phyloP scores from a whole-genome alignment of 2,888 invertebrate genomes.

The Thumatha senex region DNA sequence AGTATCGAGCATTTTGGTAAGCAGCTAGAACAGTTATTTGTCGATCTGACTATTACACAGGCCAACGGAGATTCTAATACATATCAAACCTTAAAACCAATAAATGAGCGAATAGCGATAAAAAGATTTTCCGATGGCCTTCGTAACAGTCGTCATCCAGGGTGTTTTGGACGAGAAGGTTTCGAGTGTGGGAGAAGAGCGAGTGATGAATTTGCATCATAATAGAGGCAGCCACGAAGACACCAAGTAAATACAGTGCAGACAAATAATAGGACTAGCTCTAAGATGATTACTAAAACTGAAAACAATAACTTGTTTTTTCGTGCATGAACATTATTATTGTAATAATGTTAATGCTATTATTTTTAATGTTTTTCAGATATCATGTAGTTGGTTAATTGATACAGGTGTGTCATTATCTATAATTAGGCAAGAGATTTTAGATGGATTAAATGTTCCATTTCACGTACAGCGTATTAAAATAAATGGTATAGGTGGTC shows the following conservation, averaged over 20 bases:
- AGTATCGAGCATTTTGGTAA: no score
- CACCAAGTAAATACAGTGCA: neutral
- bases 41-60: no score
- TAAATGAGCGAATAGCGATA: no score
- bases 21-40: no score
- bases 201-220: neutral
- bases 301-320: conserved; percentile 5
- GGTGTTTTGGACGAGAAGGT: neutral
- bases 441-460: neutral
- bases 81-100: no score
- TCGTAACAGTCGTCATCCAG: conserved; percentile 12
- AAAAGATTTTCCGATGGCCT: conserved; percentile 5
- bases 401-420: conserved; percentile 17
- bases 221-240: neutral
- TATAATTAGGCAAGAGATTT: conserved; percentile 5
- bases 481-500: neutral
- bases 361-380: conserved; percentile 2
- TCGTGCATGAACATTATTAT: conserved; percentile 7
- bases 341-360: conserved; percentile 11
- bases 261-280: neutral
- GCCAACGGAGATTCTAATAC: no score
- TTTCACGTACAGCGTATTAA: neutral
- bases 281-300: neutral
- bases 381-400: conserved; percentile 8
- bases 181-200: neutral